A percentile compares a stretch with the other conserved stretches of the same genome.
Conservation (phyloP, 1,140 invertebrate genomes). For the Lepidurus couesii region DNA sequence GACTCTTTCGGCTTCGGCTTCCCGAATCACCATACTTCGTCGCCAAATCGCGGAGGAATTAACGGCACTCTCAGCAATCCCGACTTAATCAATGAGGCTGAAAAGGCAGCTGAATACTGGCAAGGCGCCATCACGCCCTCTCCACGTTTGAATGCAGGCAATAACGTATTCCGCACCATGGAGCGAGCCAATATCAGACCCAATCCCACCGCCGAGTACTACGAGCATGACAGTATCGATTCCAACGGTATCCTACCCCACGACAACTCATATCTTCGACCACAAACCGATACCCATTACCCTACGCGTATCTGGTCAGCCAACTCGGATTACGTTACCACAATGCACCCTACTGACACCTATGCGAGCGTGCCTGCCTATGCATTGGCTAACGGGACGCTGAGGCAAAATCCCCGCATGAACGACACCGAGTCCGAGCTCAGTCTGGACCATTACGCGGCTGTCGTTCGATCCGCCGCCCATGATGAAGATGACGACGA, state of each 20-base stretch:
- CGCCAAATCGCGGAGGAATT: slow-evolving; percentile 22
- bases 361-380: neutral
- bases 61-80: slow-evolving; percentile 28
- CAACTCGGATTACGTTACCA: slow-evolving; percentile 21
- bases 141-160: slow-evolving; percentile 9
- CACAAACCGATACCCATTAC: slow-evolving; percentile 33
- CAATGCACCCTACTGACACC: neutral
- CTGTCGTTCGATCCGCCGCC: neutral
- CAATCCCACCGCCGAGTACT: slow-evolving; percentile 17
- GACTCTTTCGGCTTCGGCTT: neutral
- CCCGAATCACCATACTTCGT: neutral
- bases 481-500: neutral
- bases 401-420: neutral
- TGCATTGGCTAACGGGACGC: neutral
- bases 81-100: slow-evolving; percentile 30
- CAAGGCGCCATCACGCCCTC: slow-evolving; percentile 24
- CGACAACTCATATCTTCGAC: slow-evolving; percentile 31
- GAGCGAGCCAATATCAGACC: slow-evolving; percentile 5
- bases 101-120: slow-evolving; percentile 29
- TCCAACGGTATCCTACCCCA: slow-evolving; percentile 26
- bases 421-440: neutral
- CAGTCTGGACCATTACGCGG: neutral
- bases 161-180: slow-evolving; percentile 10
- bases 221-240: slow-evolving; percentile 23
- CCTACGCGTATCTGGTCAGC: slow-evolving; percentile 30